Conservation (phyloP, 2,888 invertebrate species). For the Ophion obscuratus region DNA sequence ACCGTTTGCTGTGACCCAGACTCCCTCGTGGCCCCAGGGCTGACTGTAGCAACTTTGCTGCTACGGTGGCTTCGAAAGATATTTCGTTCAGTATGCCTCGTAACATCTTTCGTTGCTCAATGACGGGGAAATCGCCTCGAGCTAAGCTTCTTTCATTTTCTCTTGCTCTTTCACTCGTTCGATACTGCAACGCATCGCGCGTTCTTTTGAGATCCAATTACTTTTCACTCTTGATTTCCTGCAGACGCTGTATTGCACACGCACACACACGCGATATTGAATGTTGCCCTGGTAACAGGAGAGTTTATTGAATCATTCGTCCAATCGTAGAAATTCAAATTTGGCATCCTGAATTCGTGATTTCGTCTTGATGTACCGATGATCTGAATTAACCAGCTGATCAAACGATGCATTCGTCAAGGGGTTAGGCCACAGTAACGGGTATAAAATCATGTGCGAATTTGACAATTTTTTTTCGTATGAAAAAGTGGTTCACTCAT, state of each 20-base stretch:
- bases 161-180: constrained; percentile 45
- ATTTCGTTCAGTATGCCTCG: constrained; percentile 25
- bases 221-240: constrained; percentile 60
- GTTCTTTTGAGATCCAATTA: constrained; percentile 47
- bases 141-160: constrained; percentile 57
- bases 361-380: not conserved
- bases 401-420: not conserved
- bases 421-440: no score
- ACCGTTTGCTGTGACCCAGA: constrained; percentile 80
- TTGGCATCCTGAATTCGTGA: not conserved
- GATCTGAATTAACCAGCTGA: not conserved
- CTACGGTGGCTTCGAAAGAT: constrained; percentile 47
- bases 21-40: constrained; percentile 64
- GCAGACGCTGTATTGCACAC: not conserved
- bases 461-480: no score
- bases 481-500: no score
- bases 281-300: not conserved
- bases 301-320: not conserved
- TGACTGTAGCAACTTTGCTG: constrained; percentile 23
- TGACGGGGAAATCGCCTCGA: constrained; percentile 55
- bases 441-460: no score
- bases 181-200: constrained; percentile 23
- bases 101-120: constrained; percentile 27
- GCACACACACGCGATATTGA: not conserved
- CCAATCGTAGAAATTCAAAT: constrained; percentile 14